Evolutionary conservation across 2,888 invertebrate genomes (phyloP), one percentile per base, ranked within the genome.

Genomic region (Physocephala rufipes): DNA sequence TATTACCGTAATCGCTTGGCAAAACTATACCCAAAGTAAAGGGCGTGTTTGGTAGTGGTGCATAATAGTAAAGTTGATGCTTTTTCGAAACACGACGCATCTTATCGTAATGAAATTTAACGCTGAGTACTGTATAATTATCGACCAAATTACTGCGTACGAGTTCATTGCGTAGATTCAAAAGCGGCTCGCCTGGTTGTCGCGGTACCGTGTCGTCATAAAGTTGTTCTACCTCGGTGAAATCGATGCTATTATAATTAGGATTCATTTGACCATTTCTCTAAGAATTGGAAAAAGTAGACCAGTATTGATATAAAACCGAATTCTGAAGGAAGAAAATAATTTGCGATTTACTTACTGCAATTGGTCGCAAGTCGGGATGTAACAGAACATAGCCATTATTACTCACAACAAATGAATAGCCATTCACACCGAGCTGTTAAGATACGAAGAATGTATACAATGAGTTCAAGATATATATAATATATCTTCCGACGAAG

Each of bases 201-300:
- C 95, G 89, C 0, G 93, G 90, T 0, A 88, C 89, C 66, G 89
- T 88, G 2, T 90, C 90, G 76, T 89, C 88, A 79, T 93, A 92
- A 28, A 94, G 89, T 76, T 97, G 92, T 84, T 99, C 98, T 7
- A 99, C 93, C 87, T 99, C 98, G 1, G 94, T 92, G 72, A 99
- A 89, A 86, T 99, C 99, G 47, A 99, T 93, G 84, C 97, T 97
- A 86, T 97, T 97, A 87, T 95, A 98, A 85, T 97, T 97, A n/a
- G 92, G 90, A 87, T 95, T 97, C 71, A 94, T 87, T 24, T 76
- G 79, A 2, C 79, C 79, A 71, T 78, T 77, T 61, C 77, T 77
- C 85, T 85, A 63, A 2, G 67, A 61, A 12, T 19, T 1, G 30
- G n/a, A 30, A 36, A 16, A 9, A n/a, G n/a, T n/a, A n/a, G 2